Conservation (phyloP, 2,797 vertebrate genomes). For the Paramormyrops hopkinsi region DNA sequence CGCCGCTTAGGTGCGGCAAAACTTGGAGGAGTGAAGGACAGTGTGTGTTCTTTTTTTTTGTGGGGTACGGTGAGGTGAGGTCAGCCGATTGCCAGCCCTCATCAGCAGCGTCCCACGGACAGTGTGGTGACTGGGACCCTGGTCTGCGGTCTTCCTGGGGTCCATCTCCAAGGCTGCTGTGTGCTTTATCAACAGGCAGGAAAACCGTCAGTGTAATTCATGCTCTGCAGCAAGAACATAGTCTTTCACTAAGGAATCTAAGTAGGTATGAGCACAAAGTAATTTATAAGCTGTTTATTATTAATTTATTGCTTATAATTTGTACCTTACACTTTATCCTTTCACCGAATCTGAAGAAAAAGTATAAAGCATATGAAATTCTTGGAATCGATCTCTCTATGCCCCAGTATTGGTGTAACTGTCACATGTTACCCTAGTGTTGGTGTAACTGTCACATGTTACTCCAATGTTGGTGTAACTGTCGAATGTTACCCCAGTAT, state of each 20-base stretch:
- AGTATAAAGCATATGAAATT: neutral
- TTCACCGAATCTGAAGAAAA: neutral
- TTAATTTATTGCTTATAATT: neutral
- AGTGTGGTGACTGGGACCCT: constrained; percentile 45
- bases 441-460: neutral
- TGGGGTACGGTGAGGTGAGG: neutral
- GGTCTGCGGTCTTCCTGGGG: neutral
- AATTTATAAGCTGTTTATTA: neutral
- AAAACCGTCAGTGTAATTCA: neutral
- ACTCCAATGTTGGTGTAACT: neutral
- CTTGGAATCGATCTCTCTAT: neutral
- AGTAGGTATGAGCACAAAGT: neutral
- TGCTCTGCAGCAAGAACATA: neutral
- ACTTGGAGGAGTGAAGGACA: neutral
- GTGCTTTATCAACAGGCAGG: neutral
- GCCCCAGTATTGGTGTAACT: neutral
- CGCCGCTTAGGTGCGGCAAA: neutral
- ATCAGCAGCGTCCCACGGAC: constrained; percentile 4
- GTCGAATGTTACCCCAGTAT: neutral
- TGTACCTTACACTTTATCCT: neutral
- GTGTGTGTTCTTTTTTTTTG: neutral
- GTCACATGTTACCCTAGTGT: neutral
- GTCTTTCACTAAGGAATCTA: neutral
- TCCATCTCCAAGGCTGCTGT: neutral
- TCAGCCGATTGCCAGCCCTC: constrained; percentile 15